phyloP scores from a whole-genome alignment of 2,113 vertebrate genomes.

The Rhineura floridana region DNA sequence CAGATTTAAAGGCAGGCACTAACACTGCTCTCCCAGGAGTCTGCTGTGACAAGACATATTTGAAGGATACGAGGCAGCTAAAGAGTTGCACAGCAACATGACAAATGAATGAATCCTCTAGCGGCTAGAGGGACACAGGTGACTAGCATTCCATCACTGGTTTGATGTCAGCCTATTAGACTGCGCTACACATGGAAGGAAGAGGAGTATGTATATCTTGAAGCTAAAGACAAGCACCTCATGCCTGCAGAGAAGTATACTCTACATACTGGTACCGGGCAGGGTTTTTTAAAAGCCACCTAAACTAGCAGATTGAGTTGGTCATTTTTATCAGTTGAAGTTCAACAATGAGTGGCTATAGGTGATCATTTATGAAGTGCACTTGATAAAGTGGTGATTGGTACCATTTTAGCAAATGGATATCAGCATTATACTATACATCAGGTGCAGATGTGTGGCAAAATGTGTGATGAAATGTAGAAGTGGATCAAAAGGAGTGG shows the following conservation, averaged over 20 bases:
- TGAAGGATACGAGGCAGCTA: constrained; percentile 20
- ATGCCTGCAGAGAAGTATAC: background rate
- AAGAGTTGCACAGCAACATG: background rate
- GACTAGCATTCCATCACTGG: constrained; percentile 24
- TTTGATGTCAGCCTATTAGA: constrained; percentile 18
- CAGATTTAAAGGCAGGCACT: background rate
- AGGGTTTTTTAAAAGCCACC: background rate
- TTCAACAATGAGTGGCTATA: background rate
- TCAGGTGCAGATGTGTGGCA: background rate
- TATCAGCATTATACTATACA: too few species aligned
- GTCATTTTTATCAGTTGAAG: background rate
- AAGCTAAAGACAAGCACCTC: background rate
- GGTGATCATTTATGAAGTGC: background rate
- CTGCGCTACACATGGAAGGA: background rate
- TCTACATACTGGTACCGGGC: background rate
- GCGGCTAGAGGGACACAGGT: background rate
- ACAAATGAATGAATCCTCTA: constrained; percentile 20
- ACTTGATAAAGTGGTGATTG: background rate
- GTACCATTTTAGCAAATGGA: background rate
- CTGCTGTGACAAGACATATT: background rate
- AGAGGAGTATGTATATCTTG: background rate
- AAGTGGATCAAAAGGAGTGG: background rate
- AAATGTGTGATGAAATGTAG: background rate
- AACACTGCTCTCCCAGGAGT: fast-evolving
- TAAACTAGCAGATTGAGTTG: background rate